Evolutionary conservation across 2,797 vertebrate species (phyloP).

Genomic region (Alcedo atthis): DNA sequence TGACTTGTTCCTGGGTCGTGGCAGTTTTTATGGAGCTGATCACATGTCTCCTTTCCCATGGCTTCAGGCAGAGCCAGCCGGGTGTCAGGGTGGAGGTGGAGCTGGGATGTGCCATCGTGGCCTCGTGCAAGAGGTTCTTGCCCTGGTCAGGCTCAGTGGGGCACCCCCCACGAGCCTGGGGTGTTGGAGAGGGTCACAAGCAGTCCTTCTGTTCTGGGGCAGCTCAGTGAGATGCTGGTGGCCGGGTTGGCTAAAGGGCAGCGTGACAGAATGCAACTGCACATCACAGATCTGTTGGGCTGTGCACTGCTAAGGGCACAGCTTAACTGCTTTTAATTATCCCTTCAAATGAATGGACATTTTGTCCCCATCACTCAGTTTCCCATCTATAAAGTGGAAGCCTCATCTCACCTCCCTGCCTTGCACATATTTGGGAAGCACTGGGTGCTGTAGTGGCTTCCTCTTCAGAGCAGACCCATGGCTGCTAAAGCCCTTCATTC

Average conservation of each 20-base stretch:
- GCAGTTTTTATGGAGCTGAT: background rate
- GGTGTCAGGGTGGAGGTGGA: accelerated
- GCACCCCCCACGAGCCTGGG: accelerated
- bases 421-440: background rate
- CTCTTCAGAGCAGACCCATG: background rate
- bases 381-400: background rate
- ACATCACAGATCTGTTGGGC: accelerated
- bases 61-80: background rate
- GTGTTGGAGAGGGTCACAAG: background rate
- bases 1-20: background rate
- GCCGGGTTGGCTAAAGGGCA: background rate
- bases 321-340: background rate
- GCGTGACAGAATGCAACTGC: accelerated
- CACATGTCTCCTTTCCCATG: conserved; percentile 50
- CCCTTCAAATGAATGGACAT: background rate
- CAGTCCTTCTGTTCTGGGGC: background rate
- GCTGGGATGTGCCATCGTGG: background rate
- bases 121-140: background rate
- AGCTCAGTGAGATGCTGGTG: accelerated
- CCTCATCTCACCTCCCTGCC: background rate
- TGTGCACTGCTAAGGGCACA: accelerated
- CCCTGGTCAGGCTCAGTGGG: accelerated
- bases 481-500: background rate
- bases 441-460: accelerated
- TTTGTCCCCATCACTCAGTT: accelerated